phyloP scores from a whole-genome alignment of 1,140 invertebrate genomes.

The Ceratina japonica region DNA sequence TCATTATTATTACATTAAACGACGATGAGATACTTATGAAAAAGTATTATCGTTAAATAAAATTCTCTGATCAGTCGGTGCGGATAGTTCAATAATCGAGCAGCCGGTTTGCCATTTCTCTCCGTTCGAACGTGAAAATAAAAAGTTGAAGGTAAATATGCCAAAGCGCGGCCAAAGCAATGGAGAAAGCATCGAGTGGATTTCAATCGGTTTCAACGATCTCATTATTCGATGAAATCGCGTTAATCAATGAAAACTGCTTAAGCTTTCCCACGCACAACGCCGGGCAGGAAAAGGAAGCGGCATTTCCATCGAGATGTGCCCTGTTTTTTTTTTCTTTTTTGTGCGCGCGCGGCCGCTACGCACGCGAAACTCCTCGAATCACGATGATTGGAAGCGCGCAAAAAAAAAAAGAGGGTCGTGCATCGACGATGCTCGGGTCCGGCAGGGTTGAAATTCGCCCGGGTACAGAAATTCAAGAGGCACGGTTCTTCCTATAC shows the following conservation, averaged over 20 bases:
- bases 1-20: no score
- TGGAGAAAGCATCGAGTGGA: not conserved
- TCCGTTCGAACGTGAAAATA: no score
- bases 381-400: slow-evolving; percentile 33
- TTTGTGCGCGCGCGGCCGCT: not conserved
- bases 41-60: no score
- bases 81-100: no score
- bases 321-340: slow-evolving; percentile 17
- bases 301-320: slow-evolving; percentile 22
- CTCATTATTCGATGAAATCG: not conserved
- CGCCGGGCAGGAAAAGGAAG: not conserved
- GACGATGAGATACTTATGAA: no score
- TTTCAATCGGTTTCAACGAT: not conserved
- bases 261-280: not conserved
- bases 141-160: no score
- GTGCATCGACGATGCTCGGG: slow-evolving; percentile 55
- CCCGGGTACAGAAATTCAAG: slow-evolving; percentile 31
- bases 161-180: not conserved
- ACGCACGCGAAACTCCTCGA: slow-evolving; percentile 8
- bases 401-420: slow-evolving; percentile 38
- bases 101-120: no score
- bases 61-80: no score
- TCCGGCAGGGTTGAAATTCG: slow-evolving; percentile 41
- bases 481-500: not conserved
- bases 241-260: slow-evolving; percentile 4